Evolutionary conservation across 2,113 vertebrate species (phyloP).

Genomic region (Boulengeromyrus knoepffleri): DNA sequence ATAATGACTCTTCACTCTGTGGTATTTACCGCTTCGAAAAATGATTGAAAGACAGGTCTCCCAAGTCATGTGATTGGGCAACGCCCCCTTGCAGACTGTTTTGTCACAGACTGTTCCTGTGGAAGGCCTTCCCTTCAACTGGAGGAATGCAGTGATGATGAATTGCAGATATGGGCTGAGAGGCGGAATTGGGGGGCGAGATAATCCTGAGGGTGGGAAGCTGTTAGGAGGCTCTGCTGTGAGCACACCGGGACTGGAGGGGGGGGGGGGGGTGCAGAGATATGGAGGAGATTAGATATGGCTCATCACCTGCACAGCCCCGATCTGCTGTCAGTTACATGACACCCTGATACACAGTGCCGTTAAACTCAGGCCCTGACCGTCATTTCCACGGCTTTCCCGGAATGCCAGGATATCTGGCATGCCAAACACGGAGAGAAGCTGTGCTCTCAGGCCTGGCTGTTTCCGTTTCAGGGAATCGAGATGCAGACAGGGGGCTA

Average conservation of each 20-base stretch:
- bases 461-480: not conserved
- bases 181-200: not conserved
- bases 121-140: conserved; percentile 15
- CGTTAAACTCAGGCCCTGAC: not conserved
- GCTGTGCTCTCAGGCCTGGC: not conserved
- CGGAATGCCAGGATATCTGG: not conserved
- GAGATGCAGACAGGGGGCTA: not conserved
- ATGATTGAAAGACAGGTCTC: conserved; percentile 23
- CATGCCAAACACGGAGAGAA: not conserved
- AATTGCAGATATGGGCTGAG: conserved; percentile 9
- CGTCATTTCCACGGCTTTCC: not conserved
- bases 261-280: not conserved
- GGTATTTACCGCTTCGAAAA: conserved; percentile 22
- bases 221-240: not conserved
- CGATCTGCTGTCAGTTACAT: conserved; percentile 10
- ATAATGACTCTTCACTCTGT: conserved; percentile 19
- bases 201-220: not conserved
- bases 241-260: not conserved
- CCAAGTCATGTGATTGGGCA: conserved; percentile 21
- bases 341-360: not conserved
- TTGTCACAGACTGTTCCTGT: conserved; percentile 22
- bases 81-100: conserved; percentile 12
- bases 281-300: not conserved
- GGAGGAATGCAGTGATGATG: conserved; percentile 12
- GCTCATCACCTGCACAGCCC: not conserved